phyloP scores from a whole-genome alignment of 2,113 vertebrate species.

The Odocoileus hemionus region DNA sequence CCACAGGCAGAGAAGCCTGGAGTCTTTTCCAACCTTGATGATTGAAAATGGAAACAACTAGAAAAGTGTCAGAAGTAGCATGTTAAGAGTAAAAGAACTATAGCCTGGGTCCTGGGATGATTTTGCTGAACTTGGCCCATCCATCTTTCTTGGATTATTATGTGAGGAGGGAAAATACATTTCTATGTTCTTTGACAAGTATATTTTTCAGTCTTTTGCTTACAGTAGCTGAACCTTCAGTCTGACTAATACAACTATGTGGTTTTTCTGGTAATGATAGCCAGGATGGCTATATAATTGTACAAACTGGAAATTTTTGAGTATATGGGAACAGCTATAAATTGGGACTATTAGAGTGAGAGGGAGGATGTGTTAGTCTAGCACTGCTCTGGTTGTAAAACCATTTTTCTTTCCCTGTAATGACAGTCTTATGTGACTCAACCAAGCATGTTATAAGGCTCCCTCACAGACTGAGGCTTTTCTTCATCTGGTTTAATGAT shows the following conservation, averaged over 20 bases:
- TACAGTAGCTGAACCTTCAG: not conserved
- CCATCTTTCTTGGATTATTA: not conserved
- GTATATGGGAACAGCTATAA: not conserved
- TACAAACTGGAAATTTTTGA: not conserved
- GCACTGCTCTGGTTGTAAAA: not conserved
- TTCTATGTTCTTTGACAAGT: not conserved
- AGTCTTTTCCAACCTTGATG: not conserved
- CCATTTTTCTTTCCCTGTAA: not conserved
- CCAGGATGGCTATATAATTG: not conserved
- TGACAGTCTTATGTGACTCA: not conserved
- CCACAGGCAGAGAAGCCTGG: not conserved
- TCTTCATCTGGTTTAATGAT: not conserved
- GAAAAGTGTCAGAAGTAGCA: not conserved
- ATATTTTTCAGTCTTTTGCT: not conserved
- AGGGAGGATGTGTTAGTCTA: not conserved
- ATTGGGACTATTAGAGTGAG: not conserved
- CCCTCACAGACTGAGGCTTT: not conserved
- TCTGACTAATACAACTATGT: not conserved
- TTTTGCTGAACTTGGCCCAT: not conserved
- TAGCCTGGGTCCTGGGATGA: not conserved
- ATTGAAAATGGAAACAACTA: not conserved
- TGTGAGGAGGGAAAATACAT: not conserved
- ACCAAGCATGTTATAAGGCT: not conserved
- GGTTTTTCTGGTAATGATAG: not conserved
- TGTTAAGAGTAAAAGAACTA: not conserved